These are phyloP conservation scores for Podocnemis expansa DNA, from an alignment of 2,113 vertebrate genomes.

Conservation along the genomic window DNA sequence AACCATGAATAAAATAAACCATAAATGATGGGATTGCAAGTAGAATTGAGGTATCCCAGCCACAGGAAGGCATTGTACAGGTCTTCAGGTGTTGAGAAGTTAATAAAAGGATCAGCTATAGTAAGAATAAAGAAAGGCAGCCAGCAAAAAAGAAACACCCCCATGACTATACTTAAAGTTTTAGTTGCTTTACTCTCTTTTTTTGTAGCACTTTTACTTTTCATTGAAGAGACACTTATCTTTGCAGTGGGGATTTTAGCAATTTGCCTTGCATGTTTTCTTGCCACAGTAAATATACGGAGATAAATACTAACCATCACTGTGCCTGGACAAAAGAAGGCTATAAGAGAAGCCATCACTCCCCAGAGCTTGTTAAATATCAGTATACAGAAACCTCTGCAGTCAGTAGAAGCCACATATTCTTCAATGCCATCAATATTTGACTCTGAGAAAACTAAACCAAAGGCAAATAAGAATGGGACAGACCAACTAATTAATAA, in stretches of 20 bases:
- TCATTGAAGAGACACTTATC: neutral
- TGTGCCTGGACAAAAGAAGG: constrained; percentile 62
- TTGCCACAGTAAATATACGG: constrained; percentile 52
- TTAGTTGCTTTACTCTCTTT: constrained; percentile 57
- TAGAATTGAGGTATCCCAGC: constrained; percentile 63
- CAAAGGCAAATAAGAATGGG: constrained; percentile 53
- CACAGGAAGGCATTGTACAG: constrained; percentile 52
- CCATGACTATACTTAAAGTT: constrained; percentile 51
- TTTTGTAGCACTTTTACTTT: constrained; percentile 5
- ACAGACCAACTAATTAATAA: constrained; percentile 41
- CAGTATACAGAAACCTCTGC: constrained; percentile 35
- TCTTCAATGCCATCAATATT: constrained; percentile 31
- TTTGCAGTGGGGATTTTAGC: neutral
- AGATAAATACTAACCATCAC: constrained; percentile 48
- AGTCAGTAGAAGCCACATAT: constrained; percentile 6
- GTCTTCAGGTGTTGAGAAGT: constrained; percentile 34
- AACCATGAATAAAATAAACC: constrained; percentile 61
- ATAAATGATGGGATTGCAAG: constrained; percentile 53
- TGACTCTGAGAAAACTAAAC: constrained; percentile 54
- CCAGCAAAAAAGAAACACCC: constrained; percentile 49
- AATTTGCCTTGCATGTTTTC: constrained; percentile 48
- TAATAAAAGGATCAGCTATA: constrained; percentile 37
- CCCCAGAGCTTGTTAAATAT: constrained; percentile 63
- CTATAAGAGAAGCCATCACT: constrained; percentile 41
- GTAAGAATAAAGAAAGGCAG: constrained; percentile 52